These are phyloP conservation scores for Gymnarchus niloticus DNA, from an alignment of 2,113 vertebrate genomes.

Conservation along the genomic window DNA sequence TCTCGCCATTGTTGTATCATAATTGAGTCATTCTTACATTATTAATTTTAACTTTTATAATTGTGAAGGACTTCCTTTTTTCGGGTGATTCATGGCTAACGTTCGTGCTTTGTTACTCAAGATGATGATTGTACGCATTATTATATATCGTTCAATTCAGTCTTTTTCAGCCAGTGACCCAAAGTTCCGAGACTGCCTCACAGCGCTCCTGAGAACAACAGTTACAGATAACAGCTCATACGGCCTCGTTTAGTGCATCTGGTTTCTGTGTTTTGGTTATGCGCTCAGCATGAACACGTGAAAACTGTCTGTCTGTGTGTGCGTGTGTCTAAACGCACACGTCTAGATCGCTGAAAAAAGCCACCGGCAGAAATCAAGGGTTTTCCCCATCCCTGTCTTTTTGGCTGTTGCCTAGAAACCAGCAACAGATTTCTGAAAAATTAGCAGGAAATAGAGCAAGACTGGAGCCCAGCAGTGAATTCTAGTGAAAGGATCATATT, in stretches of 20 bases:
- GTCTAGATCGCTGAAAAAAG: neutral
- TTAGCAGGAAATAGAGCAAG: neutral
- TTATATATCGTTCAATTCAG: neutral
- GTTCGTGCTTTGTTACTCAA: neutral
- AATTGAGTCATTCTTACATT: neutral
- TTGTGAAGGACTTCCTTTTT: neutral
- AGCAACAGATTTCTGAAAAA: conserved; percentile 10
- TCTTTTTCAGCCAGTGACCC: neutral
- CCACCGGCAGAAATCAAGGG: neutral
- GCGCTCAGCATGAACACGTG: neutral
- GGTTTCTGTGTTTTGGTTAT: neutral
- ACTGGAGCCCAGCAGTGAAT: neutral
- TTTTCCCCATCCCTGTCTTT: conserved; percentile 13
- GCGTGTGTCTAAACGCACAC: neutral
- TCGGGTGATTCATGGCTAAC: neutral
- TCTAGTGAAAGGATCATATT: neutral
- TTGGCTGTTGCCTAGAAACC: conserved; percentile 27
- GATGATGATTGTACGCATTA: neutral
- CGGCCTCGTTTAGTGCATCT: neutral
- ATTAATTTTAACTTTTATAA: conserved; percentile 3
- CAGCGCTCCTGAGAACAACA: neutral
- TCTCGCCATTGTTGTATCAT: neutral
- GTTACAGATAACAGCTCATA: neutral
- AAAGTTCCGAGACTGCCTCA: neutral
- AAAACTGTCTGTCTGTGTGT: neutral